Base-by-base conservation (phyloP, 1,140 invertebrate genomes). In the Drosophila serrata region DNA sequence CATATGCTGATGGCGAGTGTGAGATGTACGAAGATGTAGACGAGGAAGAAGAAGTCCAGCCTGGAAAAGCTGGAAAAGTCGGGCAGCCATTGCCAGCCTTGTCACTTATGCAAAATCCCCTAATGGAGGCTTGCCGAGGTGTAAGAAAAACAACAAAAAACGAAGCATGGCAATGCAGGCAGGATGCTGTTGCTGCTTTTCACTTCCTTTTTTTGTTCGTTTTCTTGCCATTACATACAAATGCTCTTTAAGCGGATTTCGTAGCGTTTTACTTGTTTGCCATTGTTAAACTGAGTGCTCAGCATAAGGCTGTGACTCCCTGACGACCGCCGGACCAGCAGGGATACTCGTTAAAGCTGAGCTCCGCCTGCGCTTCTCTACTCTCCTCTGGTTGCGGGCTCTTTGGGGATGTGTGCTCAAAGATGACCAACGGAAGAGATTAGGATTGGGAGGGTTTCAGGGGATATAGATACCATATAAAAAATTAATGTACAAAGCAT, bases 181-280 rank as follows among this genome's bases (percentile, higher is more conserved):
- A 37, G 74, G 72, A 49, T 80, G 80, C 53, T 79, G 59, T 57
- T 61, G 49, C 51, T 77, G 68, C 65, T 57, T 64, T 59, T 48
- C 46, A 27, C 46, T 69, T 75, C 27, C 12, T 19, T 17, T n/a
- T 22, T 13, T 22, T 27, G 49, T 53, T 65, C 55, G 57, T 61
- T 63, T 72, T 88, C 67, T 79, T 78, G 75, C 75, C 69, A 64
- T 87, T 76, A 88, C 84, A 88, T 78, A 90, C 85, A 88, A 88
- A 90, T 90, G 85, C 85, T 88, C 84, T 88, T 88, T 88, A 90
- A 88, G 85, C 85, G 85, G 85, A 85, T 88, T 88, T 85, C 68
- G 81, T 58, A 68, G 74, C 81, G 74, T 79, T 88, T 90, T 88
- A 85, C 77, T 88, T 88, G 85, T 88, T 88, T 88, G 85, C 85